Percentiles rank a stretch among this genome's conserved stretches.
Evolutionary conservation across 2,113 vertebrate species (phyloP).

Genomic region (Scomber japonicus): DNA sequence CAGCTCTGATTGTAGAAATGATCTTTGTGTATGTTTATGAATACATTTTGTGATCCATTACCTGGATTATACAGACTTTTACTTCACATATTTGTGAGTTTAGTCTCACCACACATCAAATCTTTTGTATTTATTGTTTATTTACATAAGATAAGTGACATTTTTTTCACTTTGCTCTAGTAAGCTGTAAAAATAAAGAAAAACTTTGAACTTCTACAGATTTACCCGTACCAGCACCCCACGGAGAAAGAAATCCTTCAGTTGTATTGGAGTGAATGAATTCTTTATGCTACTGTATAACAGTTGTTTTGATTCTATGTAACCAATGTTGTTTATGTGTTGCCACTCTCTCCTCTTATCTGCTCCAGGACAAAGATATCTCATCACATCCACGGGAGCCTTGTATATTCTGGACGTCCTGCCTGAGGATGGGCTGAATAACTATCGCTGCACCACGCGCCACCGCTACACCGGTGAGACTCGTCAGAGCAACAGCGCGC

Average conservation of each 20-base stretch:
- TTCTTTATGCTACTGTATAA: constrained; percentile 15
- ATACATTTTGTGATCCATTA: background rate
- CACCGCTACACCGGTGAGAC: constrained; percentile 98
- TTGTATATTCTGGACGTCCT: constrained; percentile 99
- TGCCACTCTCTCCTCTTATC: background rate
- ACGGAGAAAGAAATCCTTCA: constrained; percentile 37
- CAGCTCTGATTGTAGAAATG: constrained; percentile 17
- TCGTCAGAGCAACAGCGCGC: constrained; percentile 97
- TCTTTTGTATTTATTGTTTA: constrained; percentile 3
- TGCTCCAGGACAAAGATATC: constrained; percentile 96
- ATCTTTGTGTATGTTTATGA: background rate
- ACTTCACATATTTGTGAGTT: constrained; percentile 1
- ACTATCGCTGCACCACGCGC: constrained; percentile 97
- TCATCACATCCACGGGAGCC: constrained; percentile 99
- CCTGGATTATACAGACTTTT: background rate
- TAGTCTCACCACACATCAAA: background rate
- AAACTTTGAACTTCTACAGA: background rate
- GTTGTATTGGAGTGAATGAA: constrained; percentile 9
- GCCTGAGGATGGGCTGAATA: constrained; percentile 98
- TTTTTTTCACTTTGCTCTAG: constrained; percentile 6
- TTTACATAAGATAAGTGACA: background rate
- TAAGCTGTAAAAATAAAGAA: constrained; percentile 7
- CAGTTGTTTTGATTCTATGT: constrained; percentile 27
- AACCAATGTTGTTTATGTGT: constrained; percentile 33
- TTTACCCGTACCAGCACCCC: constrained; percentile 7